Base-by-base conservation (phyloP, 2,113 vertebrate species). In the Atractosteus spatula region DNA sequence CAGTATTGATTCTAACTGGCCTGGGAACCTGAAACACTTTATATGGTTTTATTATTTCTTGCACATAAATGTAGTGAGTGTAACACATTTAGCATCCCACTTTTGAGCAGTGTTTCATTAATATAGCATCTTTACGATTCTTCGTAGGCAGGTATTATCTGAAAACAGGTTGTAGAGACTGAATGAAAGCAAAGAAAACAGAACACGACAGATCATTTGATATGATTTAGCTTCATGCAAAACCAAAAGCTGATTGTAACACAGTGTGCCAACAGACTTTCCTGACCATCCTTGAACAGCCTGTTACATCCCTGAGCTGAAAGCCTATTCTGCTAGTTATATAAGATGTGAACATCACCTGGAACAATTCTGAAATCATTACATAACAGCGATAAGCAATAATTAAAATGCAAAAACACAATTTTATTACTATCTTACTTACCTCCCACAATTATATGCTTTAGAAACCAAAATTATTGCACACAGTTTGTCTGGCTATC, bases 361-460 rank as follows among this genome's bases (percentile, higher is more conserved):
- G 66, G 3, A 62, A 72, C 76, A 76, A 79, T 59, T 59, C 1
- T 59, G 11, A 13, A 59, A 59, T 59, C 57, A 59, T 59, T 59
- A 59, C 57, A 59, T 73, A 16, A 1, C 66, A 57, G 70, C 1
- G 29, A 29, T 16, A 80, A 81, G 82, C 79, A 81, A 76, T 77
- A 78, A 73, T 81, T 72, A 8, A 59, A 79, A 74, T 71, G 77
- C 71, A 81, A 79, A 83, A 84, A 83, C 80, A 70, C 70, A 70
- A 76, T 79, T 86, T 8, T 65, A 41, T 91, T 91, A 90, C 88
- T 90, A 91, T 78, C 29, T 43, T 81, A 80, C 5, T n/a, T 45
- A 4, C 61, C 42, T 70, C 0, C 14, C 56, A 66, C 75, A 84
- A 12, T 80, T 62, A 7, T 74, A 11, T 77, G 83, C 69, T 29